Base-by-base conservation (phyloP, 2,888 invertebrate species). In the Crepidodera aurea region DNA sequence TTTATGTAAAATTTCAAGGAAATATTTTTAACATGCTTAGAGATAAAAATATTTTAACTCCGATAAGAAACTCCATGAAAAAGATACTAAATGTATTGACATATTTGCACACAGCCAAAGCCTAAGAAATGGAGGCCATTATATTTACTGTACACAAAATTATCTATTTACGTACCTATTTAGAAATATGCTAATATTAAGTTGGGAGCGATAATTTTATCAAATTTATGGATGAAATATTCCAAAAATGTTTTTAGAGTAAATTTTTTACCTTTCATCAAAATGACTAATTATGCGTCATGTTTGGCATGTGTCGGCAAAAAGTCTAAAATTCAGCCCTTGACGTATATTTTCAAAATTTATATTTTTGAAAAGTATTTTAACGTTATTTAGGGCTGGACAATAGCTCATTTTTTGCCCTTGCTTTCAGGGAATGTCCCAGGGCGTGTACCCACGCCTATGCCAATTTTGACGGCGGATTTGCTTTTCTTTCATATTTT, bases 151-250 rank as follows among this genome's bases (percentile, higher is more conserved):
- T 62, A 58, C 62, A 65, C 60, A 68, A 66, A 67, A 54, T 37
- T 48, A 40, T 65, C 67, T 67, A 64, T 60, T 62, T 64, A 55
- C 62, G 62, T 61, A 60, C 59, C 53, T 57, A 65, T 69, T 62
- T 51, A 67, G 75, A 76, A 78, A 77, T 75, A 77, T 76, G 77
- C 73, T 75, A 76, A 77, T 69, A 76, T 76, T 75, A 77, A 65
- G 74, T 73, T 73, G 68, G 68, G 72, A 72, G 66, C 70, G 71
- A 72, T 68, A 66, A 57, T 67, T 48, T 27, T 48, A 46, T 51
- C 57, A 51, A 58, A 58, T 66, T 66, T 69, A 53, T 62, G 42
- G 62, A 58, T 60, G 51, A 50, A 62, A 62, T 48, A 19, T 25
- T n/a, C 44, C 29, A 46, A 46, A 64, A 65, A 69, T 60, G 57